Base-by-base conservation (phyloP, 2,888 invertebrate genomes). In the Alviniconcha strummeri region DNA sequence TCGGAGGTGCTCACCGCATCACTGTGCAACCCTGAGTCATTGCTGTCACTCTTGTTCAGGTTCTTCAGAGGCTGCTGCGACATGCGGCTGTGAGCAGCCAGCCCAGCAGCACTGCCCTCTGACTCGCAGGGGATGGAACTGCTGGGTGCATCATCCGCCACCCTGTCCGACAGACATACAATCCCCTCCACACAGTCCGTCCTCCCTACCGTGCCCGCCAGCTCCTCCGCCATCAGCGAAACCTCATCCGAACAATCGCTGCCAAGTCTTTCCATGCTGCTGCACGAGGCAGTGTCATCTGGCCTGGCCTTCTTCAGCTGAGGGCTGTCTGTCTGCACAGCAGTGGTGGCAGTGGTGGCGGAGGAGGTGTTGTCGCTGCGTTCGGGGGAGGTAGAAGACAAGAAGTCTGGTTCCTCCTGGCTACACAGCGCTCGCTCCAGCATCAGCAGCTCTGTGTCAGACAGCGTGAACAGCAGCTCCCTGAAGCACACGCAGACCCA, bases 371-470 rank as follows among this genome's bases (percentile, higher is more conserved):
- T 60, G 60, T 2, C 13, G 60, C 60, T 60, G 60, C 60, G 1
- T 60, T 60, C 1, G 7, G 71, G 71, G 17, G 76, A 55, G 17
- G 67, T 54, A 6, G 82, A 77, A 11, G 82, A 76, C 17, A 88
- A 83, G 55, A 89, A 87, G 11, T 87, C 88, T 9, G 91, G 90
- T 55, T 91, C 91, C 72, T 98, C 98, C 89, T 97, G 97, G 90
- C 98, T 98, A 93, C 98, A 98, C 82, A 99, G 94, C 87, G 98
- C 94, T 90, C 97, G 96, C 93, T 99, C 98, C 85, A 99, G 94
- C 88, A 96, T 96, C 91, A 96, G 95, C 89, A 99, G 94, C 94
- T 99, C 99, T 79, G 96, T 95, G 86, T 96, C 95, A 91, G 96
- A 97, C 89, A 99, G 94, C 6, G 98, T 97, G 96, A 97, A 97